Evolutionary conservation across 2,797 vertebrate genomes (phyloP), one percentile per base, ranked within the genome.

Genomic region (Poecilia velifera): DNA sequence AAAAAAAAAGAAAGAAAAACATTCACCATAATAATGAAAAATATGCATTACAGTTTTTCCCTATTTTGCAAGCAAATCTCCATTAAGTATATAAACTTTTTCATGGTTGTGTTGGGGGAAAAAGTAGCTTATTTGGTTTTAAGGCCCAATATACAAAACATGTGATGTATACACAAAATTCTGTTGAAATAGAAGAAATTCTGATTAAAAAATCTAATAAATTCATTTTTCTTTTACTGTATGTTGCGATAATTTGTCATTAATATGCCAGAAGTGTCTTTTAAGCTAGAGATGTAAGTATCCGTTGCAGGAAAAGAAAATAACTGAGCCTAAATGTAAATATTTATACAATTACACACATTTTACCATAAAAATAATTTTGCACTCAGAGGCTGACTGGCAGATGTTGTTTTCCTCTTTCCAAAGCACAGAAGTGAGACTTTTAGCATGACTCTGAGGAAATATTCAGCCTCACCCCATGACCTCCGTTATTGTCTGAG

Each of bases 371-470:
- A 34, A 62, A 62, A 18, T 70, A 0, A 14, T n/a, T 70, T n/a
- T n/a, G 10, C 22, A 10, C 0, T 10, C 1, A 25, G 25, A 12
- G 10, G 39, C 39, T 14, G 41, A 25, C 4, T 70, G 39, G 41
- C 39, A 70, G 64, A 77, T 79, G 57, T 75, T 75, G 46, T 75
- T 75, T 49, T 47, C n/a, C 80, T 78, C 49, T 39, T 76, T 78
- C 57, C 73, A 76, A 83, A 80, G 66, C 79, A 81, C 82, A 86
- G 22, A 72, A 82, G 90, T 90, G 91, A 87, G 76, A 87, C 75
- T 86, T 94, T 88, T 91, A 71, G 73, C 88, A 82, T 81, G 76
- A 28, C 47, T 16, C n/a, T 83, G 84, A 74, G n/a, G 70, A 86
- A 85, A 90, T 91, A 77, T 74, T 74, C 72, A 70, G 66, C 39